phyloP scores from a whole-genome alignment of 2,888 invertebrate species.

The Heliconius ethilla region DNA sequence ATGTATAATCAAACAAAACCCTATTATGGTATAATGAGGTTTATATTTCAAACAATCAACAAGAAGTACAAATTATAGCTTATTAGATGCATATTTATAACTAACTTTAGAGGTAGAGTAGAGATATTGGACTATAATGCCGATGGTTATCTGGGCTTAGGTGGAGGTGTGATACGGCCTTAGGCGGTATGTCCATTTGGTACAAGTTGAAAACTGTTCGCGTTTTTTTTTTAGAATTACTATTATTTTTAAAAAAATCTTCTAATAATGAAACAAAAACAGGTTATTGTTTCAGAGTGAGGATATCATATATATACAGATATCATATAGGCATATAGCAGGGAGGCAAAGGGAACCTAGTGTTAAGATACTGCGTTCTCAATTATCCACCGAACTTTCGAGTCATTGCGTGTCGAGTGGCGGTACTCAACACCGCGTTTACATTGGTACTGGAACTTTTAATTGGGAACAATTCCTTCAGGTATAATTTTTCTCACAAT shows the following conservation, averaged over 20 bases:
- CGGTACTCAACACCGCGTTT: too few species aligned
- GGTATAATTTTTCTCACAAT: too few species aligned
- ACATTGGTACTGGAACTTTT: too few species aligned
- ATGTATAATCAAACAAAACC: conserved; percentile 30
- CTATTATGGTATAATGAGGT: conserved; percentile 30
- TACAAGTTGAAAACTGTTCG: conserved; percentile 6
- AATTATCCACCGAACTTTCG: too few species aligned
- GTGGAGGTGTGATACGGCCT: conserved; percentile 62
- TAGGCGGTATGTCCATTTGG: conserved; percentile 39
- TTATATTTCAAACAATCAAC: conserved; percentile 32
- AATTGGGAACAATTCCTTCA: too few species aligned
- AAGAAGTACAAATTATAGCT: conserved; percentile 25
- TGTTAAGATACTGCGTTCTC: too few species aligned
- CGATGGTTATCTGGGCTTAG: conserved; percentile 41
- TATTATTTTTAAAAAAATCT: not conserved
- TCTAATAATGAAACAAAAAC: too few species aligned
- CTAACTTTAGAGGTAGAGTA: not conserved
- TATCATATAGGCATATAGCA: too few species aligned
- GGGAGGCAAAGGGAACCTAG: too few species aligned
- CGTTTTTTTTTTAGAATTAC: not conserved
- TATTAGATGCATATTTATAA: conserved; percentile 27
- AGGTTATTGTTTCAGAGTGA: too few species aligned
- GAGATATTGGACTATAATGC: conserved; percentile 15
- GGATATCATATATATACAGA: too few species aligned
- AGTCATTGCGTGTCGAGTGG: too few species aligned